These are phyloP conservation scores for Acutogordius australiensis DNA, from an alignment of 2,888 invertebrate genomes.

Conservation along the genomic window DNA sequence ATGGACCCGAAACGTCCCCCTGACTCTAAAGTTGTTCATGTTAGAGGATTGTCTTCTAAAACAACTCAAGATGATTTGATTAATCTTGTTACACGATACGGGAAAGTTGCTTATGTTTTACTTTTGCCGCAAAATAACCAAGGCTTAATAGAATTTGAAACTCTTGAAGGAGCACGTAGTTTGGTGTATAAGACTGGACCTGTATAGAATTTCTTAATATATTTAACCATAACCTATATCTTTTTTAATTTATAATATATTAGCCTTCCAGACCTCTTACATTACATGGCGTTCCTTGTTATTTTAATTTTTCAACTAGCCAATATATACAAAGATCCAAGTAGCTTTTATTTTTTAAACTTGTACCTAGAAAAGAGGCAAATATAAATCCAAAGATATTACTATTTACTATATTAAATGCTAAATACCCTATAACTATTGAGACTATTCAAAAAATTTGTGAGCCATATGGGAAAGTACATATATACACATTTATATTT, in stretches of 20 bases:
- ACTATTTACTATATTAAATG: constrained; percentile 8
- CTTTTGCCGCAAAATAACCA: not conserved
- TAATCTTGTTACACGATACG: not conserved
- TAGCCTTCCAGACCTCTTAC: not conserved
- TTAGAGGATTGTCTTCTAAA: not conserved
- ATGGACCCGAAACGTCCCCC: constrained; percentile 1
- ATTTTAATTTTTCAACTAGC: constrained; percentile 8
- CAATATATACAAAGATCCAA: constrained; percentile 7
- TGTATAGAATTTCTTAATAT: not conserved
- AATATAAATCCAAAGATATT: not conserved
- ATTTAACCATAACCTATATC: not conserved
- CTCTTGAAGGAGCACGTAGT: not conserved
- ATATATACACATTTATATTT: not conserved
- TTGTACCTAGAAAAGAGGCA: not conserved
- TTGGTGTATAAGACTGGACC: not conserved
- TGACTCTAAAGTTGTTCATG: not conserved
- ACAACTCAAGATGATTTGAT: not conserved
- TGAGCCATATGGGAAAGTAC: constrained; percentile 7
- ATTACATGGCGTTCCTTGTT: not conserved
- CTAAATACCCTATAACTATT: constrained; percentile 2
- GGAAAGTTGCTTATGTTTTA: not conserved
- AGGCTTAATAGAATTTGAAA: constrained; percentile 2
- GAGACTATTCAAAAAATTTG: constrained; percentile 4
- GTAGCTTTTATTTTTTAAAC: not conserved
- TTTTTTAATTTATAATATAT: not conserved